phyloP scores from a whole-genome alignment of 2,113 vertebrate genomes.

The Noctilio leporinus region DNA sequence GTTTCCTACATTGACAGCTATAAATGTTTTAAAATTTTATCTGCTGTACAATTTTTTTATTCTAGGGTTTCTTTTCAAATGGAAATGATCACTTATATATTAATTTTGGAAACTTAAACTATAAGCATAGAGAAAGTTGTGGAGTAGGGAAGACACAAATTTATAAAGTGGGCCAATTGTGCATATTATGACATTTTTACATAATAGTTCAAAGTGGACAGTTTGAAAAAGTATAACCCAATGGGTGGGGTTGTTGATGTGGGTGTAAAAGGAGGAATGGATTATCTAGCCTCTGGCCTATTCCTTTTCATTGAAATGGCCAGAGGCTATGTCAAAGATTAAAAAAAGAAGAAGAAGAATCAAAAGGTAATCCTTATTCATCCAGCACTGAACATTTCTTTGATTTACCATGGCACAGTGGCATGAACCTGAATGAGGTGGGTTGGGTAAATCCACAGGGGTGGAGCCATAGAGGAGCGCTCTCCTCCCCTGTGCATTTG shows the following conservation, averaged over 20 bases:
- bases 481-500: background rate
- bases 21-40: background rate
- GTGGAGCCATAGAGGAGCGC: fast-evolving
- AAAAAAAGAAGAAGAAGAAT: background rate
- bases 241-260: background rate
- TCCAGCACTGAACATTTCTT: background rate
- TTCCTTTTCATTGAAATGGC: background rate
- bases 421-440: background rate
- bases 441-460: background rate
- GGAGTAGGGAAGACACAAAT: background rate
- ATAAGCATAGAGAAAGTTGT: background rate
- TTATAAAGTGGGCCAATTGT: background rate
- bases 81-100: background rate
- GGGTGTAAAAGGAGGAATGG: background rate
- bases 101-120: background rate
- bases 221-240: background rate
- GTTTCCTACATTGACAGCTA: background rate
- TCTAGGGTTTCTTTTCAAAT: background rate
- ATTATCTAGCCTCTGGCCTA: background rate
- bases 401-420: background rate
- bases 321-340: background rate
- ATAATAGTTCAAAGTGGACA: background rate
- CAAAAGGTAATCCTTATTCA: background rate
- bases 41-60: background rate
- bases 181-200: background rate